Conservation (phyloP, 2,797 vertebrate species). For the Pogoniulus pusillus region DNA sequence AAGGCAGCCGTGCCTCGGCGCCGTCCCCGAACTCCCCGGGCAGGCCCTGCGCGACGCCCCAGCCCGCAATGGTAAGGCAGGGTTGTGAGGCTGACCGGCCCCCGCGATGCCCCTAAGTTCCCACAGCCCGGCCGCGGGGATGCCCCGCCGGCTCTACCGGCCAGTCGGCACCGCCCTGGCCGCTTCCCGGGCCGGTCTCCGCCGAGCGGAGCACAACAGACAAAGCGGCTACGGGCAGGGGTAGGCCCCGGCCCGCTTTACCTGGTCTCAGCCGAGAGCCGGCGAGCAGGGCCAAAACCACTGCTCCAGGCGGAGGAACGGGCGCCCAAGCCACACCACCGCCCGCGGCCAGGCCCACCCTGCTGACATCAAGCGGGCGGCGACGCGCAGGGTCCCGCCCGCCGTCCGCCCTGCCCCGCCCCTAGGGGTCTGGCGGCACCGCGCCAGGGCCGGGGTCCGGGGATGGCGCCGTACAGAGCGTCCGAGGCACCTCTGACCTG, state of each 20-base stretch:
- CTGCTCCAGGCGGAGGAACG: background rate
- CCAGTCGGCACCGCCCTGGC: background rate
- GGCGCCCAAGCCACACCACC: background rate
- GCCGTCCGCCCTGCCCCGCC: background rate
- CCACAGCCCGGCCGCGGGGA: too few relatives aligned
- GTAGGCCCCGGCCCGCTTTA: background rate
- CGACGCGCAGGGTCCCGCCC: background rate
- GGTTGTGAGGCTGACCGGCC: background rate
- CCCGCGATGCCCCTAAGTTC: background rate
- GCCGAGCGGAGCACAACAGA: background rate
- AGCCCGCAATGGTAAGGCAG: too few relatives aligned
- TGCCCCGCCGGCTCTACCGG: too few relatives aligned
- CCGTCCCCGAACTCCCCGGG: background rate
- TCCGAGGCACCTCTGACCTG: too few relatives aligned
- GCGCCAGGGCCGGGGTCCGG: too few relatives aligned
- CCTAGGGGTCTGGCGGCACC: background rate
- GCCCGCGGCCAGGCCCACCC: background rate
- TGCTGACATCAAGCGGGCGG: background rate
- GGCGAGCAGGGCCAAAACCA: background rate
- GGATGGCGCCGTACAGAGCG: background rate
- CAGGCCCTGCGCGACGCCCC: background rate
- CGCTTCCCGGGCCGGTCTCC: too few relatives aligned
- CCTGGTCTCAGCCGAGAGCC: background rate
- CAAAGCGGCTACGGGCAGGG: background rate
- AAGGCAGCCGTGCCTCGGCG: background rate